These are phyloP conservation scores for Pampusana beccarii DNA, from an alignment of 2,113 vertebrate genomes.

Conservation along the genomic window DNA sequence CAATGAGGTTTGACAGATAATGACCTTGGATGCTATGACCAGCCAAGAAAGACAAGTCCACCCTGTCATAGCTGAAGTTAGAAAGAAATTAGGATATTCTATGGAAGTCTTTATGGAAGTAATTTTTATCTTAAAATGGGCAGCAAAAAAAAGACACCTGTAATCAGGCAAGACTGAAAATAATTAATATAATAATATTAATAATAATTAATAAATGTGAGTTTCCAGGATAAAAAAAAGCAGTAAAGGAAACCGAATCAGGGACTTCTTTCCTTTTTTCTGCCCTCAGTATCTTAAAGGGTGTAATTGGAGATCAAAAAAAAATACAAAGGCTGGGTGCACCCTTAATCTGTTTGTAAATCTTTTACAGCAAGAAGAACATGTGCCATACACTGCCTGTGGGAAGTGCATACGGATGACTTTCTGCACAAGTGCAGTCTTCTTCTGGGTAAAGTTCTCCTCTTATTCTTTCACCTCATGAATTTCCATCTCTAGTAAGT, in stretches of 20 bases:
- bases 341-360: background rate
- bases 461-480: background rate
- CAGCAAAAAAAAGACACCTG: background rate
- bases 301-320: background rate
- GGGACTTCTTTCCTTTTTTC: background rate
- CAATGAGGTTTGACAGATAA: background rate
- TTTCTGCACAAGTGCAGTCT: constrained; percentile 87
- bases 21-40: background rate
- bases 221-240: background rate
- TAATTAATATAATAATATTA: too few relatives aligned
- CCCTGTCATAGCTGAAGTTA: background rate
- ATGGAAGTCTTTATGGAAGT: background rate
- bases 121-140: background rate
- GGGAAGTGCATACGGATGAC: constrained; percentile 88
- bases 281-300: background rate
- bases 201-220: background rate
- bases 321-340: background rate
- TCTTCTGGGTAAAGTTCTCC: constrained; percentile 88
- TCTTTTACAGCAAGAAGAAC: constrained; percentile 83
- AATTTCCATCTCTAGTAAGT: background rate
- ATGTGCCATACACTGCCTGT: constrained; percentile 85
- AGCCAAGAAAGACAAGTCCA: background rate
- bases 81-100: background rate
- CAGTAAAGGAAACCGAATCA: background rate
- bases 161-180: background rate